phyloP scores from a whole-genome alignment of 2,797 vertebrate species.

The Diglossa cyanea region DNA sequence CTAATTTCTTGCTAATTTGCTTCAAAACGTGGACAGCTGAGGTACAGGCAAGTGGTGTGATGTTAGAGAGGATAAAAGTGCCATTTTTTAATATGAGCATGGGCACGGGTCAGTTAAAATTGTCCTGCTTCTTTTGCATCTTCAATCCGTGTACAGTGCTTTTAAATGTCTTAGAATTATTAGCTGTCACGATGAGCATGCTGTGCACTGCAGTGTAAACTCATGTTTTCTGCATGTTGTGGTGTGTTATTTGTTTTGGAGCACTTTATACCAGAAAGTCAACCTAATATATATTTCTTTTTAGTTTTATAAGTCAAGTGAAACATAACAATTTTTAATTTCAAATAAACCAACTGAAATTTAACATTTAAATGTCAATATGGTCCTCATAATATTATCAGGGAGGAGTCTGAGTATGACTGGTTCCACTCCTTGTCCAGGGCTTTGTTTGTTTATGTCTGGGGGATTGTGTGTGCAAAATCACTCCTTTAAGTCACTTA shows the following conservation, averaged over 20 bases:
- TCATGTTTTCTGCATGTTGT: not conserved
- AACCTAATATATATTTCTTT: not conserved
- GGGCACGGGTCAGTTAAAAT: not conserved
- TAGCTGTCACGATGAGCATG: not conserved
- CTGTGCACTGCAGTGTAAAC: not conserved
- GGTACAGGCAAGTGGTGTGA: not conserved
- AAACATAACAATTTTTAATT: not conserved
- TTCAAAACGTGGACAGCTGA: not conserved
- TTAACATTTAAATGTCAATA: not conserved
- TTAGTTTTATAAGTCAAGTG: not conserved
- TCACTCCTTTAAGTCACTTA: not conserved
- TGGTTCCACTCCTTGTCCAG: not conserved
- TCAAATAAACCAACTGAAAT: not conserved
- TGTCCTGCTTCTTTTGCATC: not conserved
- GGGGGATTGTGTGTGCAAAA: not conserved
- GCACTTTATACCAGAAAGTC: not conserved
- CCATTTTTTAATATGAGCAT: not conserved
- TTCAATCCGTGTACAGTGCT: rapidly evolving
- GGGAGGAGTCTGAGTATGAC: not conserved
- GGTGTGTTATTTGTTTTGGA: not conserved
- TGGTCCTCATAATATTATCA: not conserved
- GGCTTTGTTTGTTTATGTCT: not conserved
- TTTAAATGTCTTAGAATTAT: not conserved
- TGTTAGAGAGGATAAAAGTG: not conserved
- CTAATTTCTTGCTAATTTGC: not conserved